Conservation (phyloP, 2,888 invertebrate genomes). For the Drosophila testacea region DNA sequence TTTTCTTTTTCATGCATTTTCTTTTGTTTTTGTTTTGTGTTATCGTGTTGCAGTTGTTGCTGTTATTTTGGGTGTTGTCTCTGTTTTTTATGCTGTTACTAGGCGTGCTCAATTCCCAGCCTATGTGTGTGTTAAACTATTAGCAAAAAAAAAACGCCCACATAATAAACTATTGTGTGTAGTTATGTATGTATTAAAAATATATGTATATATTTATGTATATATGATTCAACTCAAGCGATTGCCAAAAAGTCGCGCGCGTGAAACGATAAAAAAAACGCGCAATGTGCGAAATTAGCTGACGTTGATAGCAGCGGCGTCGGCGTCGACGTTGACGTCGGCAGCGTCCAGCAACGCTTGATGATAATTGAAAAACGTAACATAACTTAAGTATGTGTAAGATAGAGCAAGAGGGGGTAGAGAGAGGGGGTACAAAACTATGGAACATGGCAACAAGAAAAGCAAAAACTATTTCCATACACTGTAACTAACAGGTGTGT, state of each 20-base stretch:
- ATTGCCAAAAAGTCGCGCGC: conserved; percentile 47
- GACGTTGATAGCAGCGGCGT: conserved; percentile 10
- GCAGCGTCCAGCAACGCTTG: conserved; percentile 15
- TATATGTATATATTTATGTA: not conserved
- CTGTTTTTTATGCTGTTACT: conserved; percentile 1
- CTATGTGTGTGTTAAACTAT: conserved; percentile 25
- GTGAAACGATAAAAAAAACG: conserved; percentile 41
- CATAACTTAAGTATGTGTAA: conserved; percentile 17
- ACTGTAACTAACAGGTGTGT: conserved; percentile 25
- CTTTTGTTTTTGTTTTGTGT: conserved; percentile 10
- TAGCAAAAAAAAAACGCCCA: conserved; percentile 54
- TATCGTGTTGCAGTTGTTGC: conserved; percentile 10
- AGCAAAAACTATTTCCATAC: conserved; percentile 17
- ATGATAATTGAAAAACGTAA: conserved; percentile 52
- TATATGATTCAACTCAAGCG: conserved; percentile 18
- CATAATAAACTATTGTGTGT: conserved; percentile 31
- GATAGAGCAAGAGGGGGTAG: too few species aligned
- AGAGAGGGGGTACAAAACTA: too few species aligned
- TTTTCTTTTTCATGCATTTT: not conserved
- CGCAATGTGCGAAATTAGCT: conserved; percentile 31
- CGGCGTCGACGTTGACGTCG: not conserved
- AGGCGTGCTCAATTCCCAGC: conserved; percentile 17
- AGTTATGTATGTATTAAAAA: conserved; percentile 6
- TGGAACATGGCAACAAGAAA: conserved; percentile 38
- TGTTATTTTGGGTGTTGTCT: conserved; percentile 30